A percentile compares a stretch with the other conserved stretches of the same genome.
phyloP scores from a whole-genome alignment of 2,888 invertebrate genomes.

The Argyresthia albistria region DNA sequence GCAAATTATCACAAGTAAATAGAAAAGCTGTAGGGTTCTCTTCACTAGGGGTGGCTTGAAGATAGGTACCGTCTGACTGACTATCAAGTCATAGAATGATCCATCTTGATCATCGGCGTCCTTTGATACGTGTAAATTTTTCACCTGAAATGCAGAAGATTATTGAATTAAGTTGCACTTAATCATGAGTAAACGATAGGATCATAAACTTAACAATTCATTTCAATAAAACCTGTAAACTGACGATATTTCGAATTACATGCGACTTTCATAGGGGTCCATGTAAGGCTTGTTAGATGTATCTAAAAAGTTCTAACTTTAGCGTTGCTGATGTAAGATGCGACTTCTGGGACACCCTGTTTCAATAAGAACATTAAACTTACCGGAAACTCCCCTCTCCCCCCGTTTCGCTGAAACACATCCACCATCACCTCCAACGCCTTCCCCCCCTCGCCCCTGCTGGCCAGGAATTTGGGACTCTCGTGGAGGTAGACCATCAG shows the following conservation, averaged over 20 bases:
- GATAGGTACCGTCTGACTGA: conserved; percentile 59
- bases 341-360: too few relatives aligned
- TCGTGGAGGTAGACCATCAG: conserved; percentile 75
- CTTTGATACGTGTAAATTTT: conserved; percentile 13
- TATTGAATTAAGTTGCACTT: neutral
- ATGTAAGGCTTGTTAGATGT: too few relatives aligned
- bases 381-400: conserved; percentile 30
- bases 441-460: conserved; percentile 66
- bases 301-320: too few relatives aligned
- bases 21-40: conserved; percentile 63
- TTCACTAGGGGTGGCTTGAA: conserved; percentile 62
- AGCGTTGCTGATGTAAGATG: too few relatives aligned
- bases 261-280: too few relatives aligned
- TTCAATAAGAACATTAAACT: too few relatives aligned
- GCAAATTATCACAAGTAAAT: conserved; percentile 70
- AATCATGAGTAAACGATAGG: too few relatives aligned
- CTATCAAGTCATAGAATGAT: conserved; percentile 45
- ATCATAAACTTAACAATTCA: too few relatives aligned
- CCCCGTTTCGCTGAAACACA: conserved; percentile 32
- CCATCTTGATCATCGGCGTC: conserved; percentile 2
- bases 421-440: conserved; percentile 54
- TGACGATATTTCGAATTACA: too few relatives aligned
- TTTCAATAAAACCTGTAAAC: too few relatives aligned
- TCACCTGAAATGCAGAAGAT: conserved; percentile 27
- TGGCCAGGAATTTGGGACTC: conserved; percentile 81